Conservation (phyloP, 1,140 invertebrate genomes). For the Luehdorfia chinensis region DNA sequence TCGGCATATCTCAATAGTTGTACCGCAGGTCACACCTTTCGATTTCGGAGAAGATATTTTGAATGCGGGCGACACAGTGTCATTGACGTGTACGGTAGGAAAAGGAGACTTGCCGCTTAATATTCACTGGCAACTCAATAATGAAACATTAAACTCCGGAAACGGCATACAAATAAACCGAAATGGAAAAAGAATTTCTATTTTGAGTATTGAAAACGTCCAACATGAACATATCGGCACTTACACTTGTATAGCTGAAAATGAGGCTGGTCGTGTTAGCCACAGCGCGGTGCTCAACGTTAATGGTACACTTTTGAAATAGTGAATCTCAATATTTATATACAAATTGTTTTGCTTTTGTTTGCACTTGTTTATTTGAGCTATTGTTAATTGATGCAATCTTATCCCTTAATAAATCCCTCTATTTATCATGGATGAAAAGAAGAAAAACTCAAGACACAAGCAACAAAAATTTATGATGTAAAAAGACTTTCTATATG, state of each 20-base stretch:
- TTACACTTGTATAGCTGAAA: slow-evolving; percentile 89
- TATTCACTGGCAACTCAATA: slow-evolving; percentile 82
- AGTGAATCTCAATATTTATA: not conserved
- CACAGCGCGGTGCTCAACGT: slow-evolving; percentile 77
- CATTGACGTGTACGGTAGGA: slow-evolving; percentile 84
- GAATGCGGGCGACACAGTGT: slow-evolving; percentile 85
- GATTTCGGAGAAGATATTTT: slow-evolving; percentile 82
- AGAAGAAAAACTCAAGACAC: too few species aligned
- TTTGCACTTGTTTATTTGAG: slow-evolving; percentile 29
- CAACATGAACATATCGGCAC: slow-evolving; percentile 85
- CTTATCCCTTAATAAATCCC: slow-evolving; percentile 66
- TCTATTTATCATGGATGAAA: slow-evolving; percentile 35
- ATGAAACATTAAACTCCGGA: slow-evolving; percentile 64
- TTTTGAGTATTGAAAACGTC: slow-evolving; percentile 79
- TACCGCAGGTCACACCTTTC: slow-evolving; percentile 83
- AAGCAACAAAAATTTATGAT: too few species aligned
- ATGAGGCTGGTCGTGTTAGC: slow-evolving; percentile 82
- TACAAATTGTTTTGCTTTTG: slow-evolving; percentile 24
- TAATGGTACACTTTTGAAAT: slow-evolving; percentile 71
- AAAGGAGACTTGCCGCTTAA: slow-evolving; percentile 84
- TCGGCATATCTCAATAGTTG: slow-evolving; percentile 65
- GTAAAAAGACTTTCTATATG: not conserved
- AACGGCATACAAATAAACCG: slow-evolving; percentile 65
- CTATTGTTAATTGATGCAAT: slow-evolving; percentile 29
- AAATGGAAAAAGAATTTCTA: slow-evolving; percentile 75